These are phyloP conservation scores for Salminus brasiliensis DNA, from an alignment of 2,113 vertebrate genomes.

Conservation along the genomic window DNA sequence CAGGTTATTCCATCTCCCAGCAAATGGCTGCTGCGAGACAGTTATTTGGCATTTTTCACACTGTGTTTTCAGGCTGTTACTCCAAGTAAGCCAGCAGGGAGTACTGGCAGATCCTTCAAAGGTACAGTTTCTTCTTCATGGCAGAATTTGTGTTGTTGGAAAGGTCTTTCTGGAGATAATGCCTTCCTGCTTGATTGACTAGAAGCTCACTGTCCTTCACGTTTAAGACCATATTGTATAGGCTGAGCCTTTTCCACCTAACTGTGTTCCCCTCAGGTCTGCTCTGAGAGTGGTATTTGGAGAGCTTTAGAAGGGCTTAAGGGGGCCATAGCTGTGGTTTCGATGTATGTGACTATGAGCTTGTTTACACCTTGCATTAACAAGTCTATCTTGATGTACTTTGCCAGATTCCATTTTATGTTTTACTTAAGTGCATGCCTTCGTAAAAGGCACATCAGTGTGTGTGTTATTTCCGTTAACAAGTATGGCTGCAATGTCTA, in stretches of 20 bases:
- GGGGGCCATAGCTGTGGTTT: neutral
- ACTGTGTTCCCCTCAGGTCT: neutral
- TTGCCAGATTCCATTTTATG: no score
- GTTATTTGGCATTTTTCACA: constrained; percentile 2
- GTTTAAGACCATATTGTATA: neutral
- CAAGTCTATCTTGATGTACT: no score
- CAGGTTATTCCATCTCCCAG: constrained; percentile 23
- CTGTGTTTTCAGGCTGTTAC: neutral
- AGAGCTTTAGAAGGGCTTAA: neutral
- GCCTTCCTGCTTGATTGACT: neutral
- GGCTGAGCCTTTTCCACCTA: neutral
- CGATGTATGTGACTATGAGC: neutral
- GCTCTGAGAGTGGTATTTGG: neutral
- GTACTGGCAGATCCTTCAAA: neutral
- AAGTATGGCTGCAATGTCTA: no score
- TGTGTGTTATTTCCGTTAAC: no score
- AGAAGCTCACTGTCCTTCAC: neutral
- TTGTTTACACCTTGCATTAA: no score
- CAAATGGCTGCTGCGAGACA: constrained; percentile 16
- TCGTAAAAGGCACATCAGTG: no score
- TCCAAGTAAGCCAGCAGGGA: neutral
- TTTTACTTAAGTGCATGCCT: no score
- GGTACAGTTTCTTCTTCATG: neutral
- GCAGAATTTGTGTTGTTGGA: neutral
- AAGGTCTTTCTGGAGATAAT: neutral